Percentiles rank a stretch among this genome's conserved stretches.
phyloP scores from a whole-genome alignment of 2,113 vertebrate genomes.

The Pica pica region DNA sequence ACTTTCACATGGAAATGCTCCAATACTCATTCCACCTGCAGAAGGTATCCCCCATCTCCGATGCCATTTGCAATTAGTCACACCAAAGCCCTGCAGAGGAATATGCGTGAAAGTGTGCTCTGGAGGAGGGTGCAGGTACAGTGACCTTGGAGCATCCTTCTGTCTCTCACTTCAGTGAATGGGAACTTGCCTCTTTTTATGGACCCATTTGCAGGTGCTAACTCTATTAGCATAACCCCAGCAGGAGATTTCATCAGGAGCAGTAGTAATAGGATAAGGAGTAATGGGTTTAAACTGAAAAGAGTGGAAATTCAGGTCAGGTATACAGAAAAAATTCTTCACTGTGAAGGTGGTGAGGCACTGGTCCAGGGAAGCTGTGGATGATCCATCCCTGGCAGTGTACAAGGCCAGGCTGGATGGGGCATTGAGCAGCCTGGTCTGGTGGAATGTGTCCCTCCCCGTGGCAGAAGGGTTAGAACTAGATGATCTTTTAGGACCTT shows the following conservation, averaged over 20 bases:
- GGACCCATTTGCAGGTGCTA: conserved; percentile 8
- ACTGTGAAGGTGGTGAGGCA: not conserved
- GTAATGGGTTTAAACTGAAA: not conserved
- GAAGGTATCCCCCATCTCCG: not conserved
- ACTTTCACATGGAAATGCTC: not conserved
- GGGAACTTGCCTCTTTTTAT: not conserved
- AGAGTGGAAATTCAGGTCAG: not conserved
- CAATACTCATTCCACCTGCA: not conserved
- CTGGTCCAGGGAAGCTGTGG: not conserved
- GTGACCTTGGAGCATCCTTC: not conserved
- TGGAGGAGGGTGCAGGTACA: not conserved
- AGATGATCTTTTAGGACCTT: not conserved
- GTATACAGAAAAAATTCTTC: not conserved
- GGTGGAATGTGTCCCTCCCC: not conserved
- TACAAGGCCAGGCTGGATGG: not conserved
- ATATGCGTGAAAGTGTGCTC: not conserved
- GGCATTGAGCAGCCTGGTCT: not conserved
- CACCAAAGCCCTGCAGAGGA: not conserved
- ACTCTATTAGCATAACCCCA: not conserved
- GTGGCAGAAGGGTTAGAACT: not conserved
- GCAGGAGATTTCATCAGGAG: not conserved
- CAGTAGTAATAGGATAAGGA: not conserved
- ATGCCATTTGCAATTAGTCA: not conserved
- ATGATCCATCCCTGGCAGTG: not conserved
- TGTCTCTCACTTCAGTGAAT: not conserved